These are phyloP conservation scores for Fistularia tabacaria DNA, from an alignment of 2,797 vertebrate genomes.

Conservation along the genomic window DNA sequence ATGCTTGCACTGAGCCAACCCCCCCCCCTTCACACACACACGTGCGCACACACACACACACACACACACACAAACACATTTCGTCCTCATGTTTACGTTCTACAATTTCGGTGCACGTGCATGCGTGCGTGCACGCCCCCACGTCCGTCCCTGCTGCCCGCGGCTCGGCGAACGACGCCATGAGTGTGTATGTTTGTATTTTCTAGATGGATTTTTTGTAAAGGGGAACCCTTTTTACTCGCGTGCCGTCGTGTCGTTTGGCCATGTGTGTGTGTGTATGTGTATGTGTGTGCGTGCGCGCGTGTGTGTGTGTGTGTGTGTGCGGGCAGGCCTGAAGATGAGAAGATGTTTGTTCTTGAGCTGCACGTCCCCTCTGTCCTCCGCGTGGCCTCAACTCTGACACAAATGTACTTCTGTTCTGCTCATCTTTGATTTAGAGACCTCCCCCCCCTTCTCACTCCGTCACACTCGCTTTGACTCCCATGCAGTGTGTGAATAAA, in stretches of 20 bases:
- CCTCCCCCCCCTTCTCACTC: too few species aligned
- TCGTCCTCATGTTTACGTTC: constrained; percentile 43
- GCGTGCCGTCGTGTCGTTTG: too few species aligned
- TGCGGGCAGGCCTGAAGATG: neutral
- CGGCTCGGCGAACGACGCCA: constrained; percentile 23
- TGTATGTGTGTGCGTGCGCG: constrained; percentile 41
- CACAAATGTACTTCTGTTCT: neutral
- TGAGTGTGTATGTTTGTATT: constrained; percentile 60
- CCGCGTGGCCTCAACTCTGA: too few species aligned
- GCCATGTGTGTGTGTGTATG: constrained; percentile 37
- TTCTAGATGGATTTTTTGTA: constrained; percentile 70
- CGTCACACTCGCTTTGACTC: neutral
- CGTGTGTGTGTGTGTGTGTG: constrained; percentile 41
- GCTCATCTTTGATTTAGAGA: neutral
- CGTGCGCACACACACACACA: too few species aligned
- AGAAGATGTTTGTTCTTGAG: neutral
- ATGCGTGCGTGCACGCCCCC: constrained; percentile 22
- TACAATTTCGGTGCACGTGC: constrained; percentile 22
- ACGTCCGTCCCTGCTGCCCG: constrained; percentile 26
- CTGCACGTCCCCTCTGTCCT: neutral
- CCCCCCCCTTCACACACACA: constrained; percentile 6
- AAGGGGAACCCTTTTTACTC: constrained; percentile 61
- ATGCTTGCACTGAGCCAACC: constrained; percentile 59
- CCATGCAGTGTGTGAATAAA: neutral
- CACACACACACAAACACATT: too few species aligned